A percentile compares a stretch with the other conserved stretches of the same genome.
These are phyloP conservation scores for Ecdyonurus torrentis DNA, from an alignment of 2,888 invertebrate genomes.

Conservation along the genomic window DNA sequence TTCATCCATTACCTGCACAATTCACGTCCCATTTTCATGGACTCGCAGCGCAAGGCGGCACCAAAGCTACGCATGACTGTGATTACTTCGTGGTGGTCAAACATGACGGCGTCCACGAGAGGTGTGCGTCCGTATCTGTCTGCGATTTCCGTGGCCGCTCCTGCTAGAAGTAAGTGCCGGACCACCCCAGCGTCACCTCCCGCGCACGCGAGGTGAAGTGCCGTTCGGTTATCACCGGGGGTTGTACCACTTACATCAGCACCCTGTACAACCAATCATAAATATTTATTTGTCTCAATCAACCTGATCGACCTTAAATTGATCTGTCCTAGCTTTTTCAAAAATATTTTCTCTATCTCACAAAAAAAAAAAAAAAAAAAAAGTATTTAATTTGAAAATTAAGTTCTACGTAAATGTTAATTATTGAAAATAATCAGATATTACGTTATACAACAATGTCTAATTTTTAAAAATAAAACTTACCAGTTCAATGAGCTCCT, in stretches of 20 bases:
- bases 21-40: conserved; percentile 43
- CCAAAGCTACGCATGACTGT: conserved; percentile 52
- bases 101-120: conserved; percentile 49
- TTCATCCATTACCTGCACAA: conserved; percentile 43
- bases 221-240: conserved; percentile 51
- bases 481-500: conserved; percentile 26
- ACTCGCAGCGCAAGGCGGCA: conserved; percentile 43
- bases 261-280: too few relatives aligned
- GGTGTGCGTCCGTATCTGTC: conserved; percentile 55
- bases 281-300: too few relatives aligned
- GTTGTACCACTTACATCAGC: conserved; percentile 57
- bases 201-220: conserved; percentile 63
- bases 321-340: too few relatives aligned
- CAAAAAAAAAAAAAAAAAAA: too few relatives aligned
- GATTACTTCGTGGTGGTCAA: conserved; percentile 45
- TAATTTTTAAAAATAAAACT: too few relatives aligned
- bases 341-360: too few relatives aligned
- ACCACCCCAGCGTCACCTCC: conserved; percentile 51
- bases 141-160: conserved; percentile 66
- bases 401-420: too few relatives aligned
- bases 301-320: too few relatives aligned
- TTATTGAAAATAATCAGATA: too few relatives aligned
- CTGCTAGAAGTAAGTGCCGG: conserved; percentile 53
- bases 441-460: too few relatives aligned
- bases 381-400: too few relatives aligned